These are phyloP conservation scores for Haplotaxodon microlepis DNA, from an alignment of 2,113 vertebrate genomes.

Conservation along the genomic window DNA sequence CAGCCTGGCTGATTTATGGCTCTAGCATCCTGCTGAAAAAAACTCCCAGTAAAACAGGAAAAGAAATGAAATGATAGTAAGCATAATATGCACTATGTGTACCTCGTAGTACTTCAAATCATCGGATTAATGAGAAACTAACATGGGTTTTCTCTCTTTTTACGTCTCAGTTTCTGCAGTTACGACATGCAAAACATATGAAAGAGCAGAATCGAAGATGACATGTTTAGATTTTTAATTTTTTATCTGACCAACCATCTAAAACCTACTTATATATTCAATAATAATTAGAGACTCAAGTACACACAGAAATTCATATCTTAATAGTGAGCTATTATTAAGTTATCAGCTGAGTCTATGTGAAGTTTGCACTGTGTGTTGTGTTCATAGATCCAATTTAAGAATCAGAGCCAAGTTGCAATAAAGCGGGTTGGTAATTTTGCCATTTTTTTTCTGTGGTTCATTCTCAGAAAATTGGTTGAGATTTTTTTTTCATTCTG, in stretches of 20 bases:
- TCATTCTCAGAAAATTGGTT: background rate
- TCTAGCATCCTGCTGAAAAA: background rate
- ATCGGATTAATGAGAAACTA: background rate
- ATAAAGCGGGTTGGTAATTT: background rate
- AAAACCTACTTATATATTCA: background rate
- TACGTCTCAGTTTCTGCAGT: background rate
- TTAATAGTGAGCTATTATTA: background rate
- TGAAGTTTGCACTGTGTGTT: background rate
- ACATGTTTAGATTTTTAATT: background rate
- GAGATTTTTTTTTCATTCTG: background rate
- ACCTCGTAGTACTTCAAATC: background rate
- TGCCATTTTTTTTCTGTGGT: background rate
- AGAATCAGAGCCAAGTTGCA: background rate
- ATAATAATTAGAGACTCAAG: background rate
- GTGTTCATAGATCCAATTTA: background rate
- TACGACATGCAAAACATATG: background rate
- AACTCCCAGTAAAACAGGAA: background rate
- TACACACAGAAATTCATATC: background rate
- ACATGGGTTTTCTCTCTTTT: background rate
- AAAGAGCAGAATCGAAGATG: background rate
- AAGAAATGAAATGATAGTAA: background rate
- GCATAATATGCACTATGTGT: background rate
- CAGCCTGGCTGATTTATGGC: background rate
- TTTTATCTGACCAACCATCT: background rate
- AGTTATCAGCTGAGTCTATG: background rate